Conservation (phyloP, 2,888 invertebrate genomes). For the Orgyia antiqua region DNA sequence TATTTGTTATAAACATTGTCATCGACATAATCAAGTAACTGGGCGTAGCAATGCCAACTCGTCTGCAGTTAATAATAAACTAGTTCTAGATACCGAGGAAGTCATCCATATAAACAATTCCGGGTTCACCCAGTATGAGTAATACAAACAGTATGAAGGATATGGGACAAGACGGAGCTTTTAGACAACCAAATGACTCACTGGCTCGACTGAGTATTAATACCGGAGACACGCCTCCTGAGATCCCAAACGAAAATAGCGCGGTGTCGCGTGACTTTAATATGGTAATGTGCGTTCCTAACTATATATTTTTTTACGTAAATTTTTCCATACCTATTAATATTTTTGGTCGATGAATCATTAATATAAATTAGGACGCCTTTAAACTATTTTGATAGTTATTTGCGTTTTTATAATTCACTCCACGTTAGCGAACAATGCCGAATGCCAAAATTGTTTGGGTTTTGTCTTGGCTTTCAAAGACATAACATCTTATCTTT, state of each 20-base stretch:
- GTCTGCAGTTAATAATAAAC: slow-evolving; percentile 23
- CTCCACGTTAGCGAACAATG: too few species aligned
- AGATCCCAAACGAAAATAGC: slow-evolving; percentile 68
- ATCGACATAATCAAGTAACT: too few species aligned
- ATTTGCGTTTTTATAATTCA: too few species aligned
- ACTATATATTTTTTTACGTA: slow-evolving; percentile 28
- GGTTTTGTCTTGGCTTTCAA: too few species aligned
- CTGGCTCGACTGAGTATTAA: slow-evolving; percentile 60
- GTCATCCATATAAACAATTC: slow-evolving; percentile 50
- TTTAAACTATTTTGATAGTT: too few species aligned
- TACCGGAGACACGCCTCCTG: slow-evolving; percentile 76
- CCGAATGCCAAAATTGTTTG: too few species aligned
- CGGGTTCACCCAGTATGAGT: slow-evolving; percentile 70
- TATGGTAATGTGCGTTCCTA: slow-evolving; percentile 46
- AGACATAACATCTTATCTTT: too few species aligned
- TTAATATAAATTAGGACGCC: slow-evolving; percentile 17
- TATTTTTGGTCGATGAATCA: slow-evolving; percentile 26
- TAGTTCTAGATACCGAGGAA: slow-evolving; percentile 29
- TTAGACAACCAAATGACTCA: slow-evolving; percentile 71
- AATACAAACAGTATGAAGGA: slow-evolving; percentile 67
- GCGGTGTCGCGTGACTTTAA: slow-evolving; percentile 66
- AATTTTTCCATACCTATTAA: slow-evolving; percentile 28
- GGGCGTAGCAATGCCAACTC: too few species aligned
- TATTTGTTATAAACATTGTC: too few species aligned
- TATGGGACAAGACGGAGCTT: slow-evolving; percentile 72